A percentile compares a stretch with the other conserved stretches of the same genome.
Conservation (phyloP, 1,140 invertebrate genomes). For the Xylocopa sonorina region DNA sequence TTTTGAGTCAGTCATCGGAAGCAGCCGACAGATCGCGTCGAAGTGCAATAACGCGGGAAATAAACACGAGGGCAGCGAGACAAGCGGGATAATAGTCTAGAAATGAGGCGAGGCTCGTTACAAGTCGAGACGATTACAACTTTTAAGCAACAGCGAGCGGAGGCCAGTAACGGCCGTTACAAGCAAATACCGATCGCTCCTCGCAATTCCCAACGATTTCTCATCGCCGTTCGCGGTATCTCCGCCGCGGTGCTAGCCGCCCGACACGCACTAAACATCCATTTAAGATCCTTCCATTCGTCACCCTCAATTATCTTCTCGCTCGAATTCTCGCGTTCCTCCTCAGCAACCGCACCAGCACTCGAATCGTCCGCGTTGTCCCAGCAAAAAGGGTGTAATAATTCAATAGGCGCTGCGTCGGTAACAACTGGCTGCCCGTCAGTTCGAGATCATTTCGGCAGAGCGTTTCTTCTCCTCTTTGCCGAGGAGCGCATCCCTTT, state of each 20-base stretch:
- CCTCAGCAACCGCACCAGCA: not conserved
- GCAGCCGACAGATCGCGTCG: conserved; percentile 5
- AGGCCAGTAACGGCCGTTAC: not conserved
- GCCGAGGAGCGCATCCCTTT: no score
- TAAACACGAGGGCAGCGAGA: not conserved
- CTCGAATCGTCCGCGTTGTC: conserved; percentile 17
- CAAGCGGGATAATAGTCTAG: not conserved
- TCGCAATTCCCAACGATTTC: conserved; percentile 54
- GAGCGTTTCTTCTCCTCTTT: conserved; percentile 32
- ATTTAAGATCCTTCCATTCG: conserved; percentile 49
- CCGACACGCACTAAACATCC: conserved; percentile 53
- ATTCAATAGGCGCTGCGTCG: conserved; percentile 54
- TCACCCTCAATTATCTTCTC: conserved; percentile 55
- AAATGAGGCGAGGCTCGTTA: not conserved
- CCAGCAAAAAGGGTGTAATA: conserved; percentile 41
- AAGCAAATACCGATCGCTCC: conserved; percentile 28
- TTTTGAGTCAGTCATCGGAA: no score
- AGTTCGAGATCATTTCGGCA: conserved; percentile 54
- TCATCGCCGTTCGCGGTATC: conserved; percentile 38
- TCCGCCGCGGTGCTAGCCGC: not conserved
- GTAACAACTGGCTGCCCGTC: conserved; percentile 48
- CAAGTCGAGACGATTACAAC: not conserved
- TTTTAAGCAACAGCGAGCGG: not conserved
- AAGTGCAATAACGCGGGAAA: not conserved
- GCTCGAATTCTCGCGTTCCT: conserved; percentile 41